These are phyloP conservation scores for Sus scrofa DNA, from an alignment of 2,113 vertebrate species.

Conservation along the genomic window T2T-Sscrofa CM000830.6:77707501-77708000, in stretches of 20 bases:
- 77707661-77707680: not conserved
- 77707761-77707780: not conserved
- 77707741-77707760: not conserved
- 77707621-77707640: constrained; percentile 30
- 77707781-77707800: not conserved
- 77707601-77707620: not conserved
- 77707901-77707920: constrained; percentile 40
- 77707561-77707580: not conserved
- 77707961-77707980: constrained; percentile 6
- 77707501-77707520: constrained; percentile 45
- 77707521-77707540: not conserved
- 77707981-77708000: constrained; percentile 35
- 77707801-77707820: not conserved
- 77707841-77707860: not conserved
- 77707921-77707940: constrained; percentile 40
- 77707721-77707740: constrained; percentile 1
- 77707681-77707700: not conserved
- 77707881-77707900: not conserved
- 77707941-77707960: constrained; percentile 31
- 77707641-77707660: constrained; percentile 20
- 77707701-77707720: not conserved
- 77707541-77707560: constrained; percentile 4
- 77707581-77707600: not conserved
- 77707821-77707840: not conserved
- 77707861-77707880: constrained; percentile 29